Evolutionary conservation across 2,113 vertebrate genomes (phyloP).

Genomic region (Pica pica): DNA sequence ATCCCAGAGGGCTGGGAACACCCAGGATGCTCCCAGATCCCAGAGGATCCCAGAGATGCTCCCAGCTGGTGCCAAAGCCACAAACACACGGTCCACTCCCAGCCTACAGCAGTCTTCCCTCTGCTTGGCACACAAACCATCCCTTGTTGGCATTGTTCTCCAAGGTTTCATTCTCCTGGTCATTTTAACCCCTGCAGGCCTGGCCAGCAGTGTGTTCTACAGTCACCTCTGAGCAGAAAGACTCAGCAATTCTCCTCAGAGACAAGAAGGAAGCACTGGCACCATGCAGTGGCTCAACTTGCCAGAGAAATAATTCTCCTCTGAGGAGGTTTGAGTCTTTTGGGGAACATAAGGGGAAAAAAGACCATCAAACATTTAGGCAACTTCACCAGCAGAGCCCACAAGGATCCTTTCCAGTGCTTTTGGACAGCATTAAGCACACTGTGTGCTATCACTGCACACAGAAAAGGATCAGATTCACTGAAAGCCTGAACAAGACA

Average conservation of each 20-base stretch:
- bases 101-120: not conserved
- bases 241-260: not conserved
- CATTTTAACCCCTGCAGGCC: constrained; percentile 21
- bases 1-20: not conserved
- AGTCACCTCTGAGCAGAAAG: not conserved
- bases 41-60: not conserved
- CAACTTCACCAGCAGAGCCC: not conserved
- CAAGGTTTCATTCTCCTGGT: not conserved
- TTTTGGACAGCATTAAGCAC: not conserved
- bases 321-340: not conserved
- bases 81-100: not conserved
- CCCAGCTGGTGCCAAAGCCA: not conserved
- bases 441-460: not conserved
- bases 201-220: not conserved
- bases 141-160: not conserved
- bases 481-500: not conserved
- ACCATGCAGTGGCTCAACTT: not conserved
- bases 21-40: not conserved
- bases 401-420: not conserved
- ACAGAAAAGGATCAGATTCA: not conserved
- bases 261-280: not conserved
- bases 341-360: not conserved
- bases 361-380: not conserved
- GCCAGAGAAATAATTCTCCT: not conserved
- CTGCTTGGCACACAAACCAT: not conserved